Percentiles rank a stretch among this genome's conserved stretches.
These are phyloP conservation scores for Pocillopora meandrina DNA, from an alignment of 92 coral and sea anemone genomes.

Conservation along the genomic window DNA sequence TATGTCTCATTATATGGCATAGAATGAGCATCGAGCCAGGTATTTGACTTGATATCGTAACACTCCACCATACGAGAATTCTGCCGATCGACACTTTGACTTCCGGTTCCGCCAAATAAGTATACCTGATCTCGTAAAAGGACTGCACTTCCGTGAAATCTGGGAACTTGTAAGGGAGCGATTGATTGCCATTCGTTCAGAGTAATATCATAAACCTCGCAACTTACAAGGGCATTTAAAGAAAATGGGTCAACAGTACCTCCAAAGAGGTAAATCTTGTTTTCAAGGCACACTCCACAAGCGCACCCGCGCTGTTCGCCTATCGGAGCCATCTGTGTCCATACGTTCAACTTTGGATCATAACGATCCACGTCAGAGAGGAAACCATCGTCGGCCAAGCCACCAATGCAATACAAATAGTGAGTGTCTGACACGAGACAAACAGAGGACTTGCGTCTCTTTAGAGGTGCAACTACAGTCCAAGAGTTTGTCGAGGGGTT, in stretches of 20 bases:
- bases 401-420: conserved; percentile 76
- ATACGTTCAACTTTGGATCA: conserved; percentile 64
- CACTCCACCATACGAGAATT: conserved; percentile 72
- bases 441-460: conserved; percentile 74
- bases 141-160: conserved; percentile 87
- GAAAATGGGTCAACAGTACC: conserved; percentile 88
- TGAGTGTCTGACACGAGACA: conserved; percentile 72
- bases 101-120: conserved; percentile 83
- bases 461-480: conserved; percentile 55
- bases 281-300: conserved; percentile 58
- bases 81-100: conserved; percentile 57
- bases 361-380: conserved; percentile 65
- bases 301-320: conserved; percentile 82
- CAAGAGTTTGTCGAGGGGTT: conserved; percentile 76
- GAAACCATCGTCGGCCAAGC: conserved; percentile 68
- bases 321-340: conserved; percentile 78
- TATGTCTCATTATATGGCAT: conserved; percentile 87
- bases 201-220: conserved; percentile 70
- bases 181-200: conserved; percentile 75
- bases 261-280: conserved; percentile 74
- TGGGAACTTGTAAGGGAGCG: conserved; percentile 76
- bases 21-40: conserved; percentile 63
- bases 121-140: conserved; percentile 65
- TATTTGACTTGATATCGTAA: conserved; percentile 59
- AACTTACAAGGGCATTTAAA: conserved; percentile 59